phyloP scores from a whole-genome alignment of 2,888 invertebrate species.

The Margaritifera margaritifera region DNA sequence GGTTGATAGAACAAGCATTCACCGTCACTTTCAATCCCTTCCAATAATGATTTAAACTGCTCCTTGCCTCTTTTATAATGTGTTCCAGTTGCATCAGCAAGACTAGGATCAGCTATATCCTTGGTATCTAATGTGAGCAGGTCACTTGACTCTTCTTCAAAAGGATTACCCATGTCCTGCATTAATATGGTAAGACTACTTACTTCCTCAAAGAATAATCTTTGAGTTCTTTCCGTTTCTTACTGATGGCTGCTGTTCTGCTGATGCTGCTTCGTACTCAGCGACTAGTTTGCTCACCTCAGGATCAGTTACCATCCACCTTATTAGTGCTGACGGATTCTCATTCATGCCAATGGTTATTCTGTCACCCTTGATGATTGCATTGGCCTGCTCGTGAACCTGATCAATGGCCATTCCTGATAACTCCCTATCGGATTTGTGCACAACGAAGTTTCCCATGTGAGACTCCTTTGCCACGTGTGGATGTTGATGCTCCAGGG shows the following conservation, averaged over 20 bases:
- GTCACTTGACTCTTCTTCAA: no score
- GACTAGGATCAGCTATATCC: constrained; percentile 22
- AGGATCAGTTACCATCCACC: constrained; percentile 54
- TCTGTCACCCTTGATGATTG: constrained; percentile 46
- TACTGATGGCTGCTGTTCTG: constrained; percentile 8
- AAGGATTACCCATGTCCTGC: no score
- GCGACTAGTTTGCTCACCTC: no score
- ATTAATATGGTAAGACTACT: no score
- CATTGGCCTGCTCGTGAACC: constrained; percentile 52
- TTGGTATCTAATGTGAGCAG: no score
- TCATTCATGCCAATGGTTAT: constrained; percentile 46
- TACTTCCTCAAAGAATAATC: no score
- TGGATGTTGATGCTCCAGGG: constrained; percentile 32
- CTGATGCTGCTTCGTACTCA: constrained; percentile 20
- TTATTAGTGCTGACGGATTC: constrained; percentile 30
- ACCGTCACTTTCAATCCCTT: constrained; percentile 8
- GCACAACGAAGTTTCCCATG: no score
- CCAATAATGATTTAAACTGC: constrained; percentile 9
- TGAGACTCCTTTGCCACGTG: constrained; percentile 30
- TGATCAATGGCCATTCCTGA: constrained; percentile 48
- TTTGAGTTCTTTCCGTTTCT: neutral
- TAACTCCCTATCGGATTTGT: no score
- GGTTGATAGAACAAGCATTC: no score
- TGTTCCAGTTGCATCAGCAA: constrained; percentile 15
- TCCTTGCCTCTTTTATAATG: constrained; percentile 20